A percentile compares a stretch with the other conserved stretches of the same genome.
Evolutionary conservation across 2,888 invertebrate species (phyloP).

Genomic region (Phyllotreta striolata): DNA sequence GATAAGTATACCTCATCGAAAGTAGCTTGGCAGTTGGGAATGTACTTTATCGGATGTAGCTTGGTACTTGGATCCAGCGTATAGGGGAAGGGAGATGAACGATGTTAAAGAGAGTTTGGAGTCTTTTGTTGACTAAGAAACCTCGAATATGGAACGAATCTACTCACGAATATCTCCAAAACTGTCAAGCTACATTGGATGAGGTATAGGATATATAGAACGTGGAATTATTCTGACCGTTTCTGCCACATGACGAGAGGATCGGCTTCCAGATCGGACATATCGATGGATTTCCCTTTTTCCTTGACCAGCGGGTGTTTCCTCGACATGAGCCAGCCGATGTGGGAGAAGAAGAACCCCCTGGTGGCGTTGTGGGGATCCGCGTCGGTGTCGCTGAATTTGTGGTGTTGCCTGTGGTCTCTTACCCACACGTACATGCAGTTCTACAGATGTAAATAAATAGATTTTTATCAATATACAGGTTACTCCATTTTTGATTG

Average conservation of each 20-base stretch:
- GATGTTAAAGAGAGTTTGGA: no score
- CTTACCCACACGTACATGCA: conserved; percentile 68
- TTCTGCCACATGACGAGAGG: conserved; percentile 78
- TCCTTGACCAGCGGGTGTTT: conserved; percentile 80
- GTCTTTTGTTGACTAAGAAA: no score
- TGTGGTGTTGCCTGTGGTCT: conserved; percentile 84
- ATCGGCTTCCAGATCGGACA: conserved; percentile 79
- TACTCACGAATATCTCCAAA: not conserved
- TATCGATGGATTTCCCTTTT: conserved; percentile 72
- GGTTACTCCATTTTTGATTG: no score
- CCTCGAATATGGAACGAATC: no score
- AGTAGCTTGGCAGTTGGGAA: no score
- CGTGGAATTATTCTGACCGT: no score
- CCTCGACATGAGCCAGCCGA: conserved; percentile 83
- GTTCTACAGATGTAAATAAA: no score
- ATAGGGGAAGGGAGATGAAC: no score
- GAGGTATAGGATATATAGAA: no score
- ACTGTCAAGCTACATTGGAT: conserved; percentile 60
- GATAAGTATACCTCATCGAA: not conserved
- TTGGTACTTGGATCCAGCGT: no score
- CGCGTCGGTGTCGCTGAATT: conserved; percentile 76
- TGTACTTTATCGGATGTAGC: no score
- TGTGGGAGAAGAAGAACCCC: conserved; percentile 88
- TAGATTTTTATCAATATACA: no score
- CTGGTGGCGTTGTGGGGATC: conserved; percentile 83